Evolutionary conservation across 2,113 vertebrate genomes (phyloP), one percentile per base, ranked within the genome.

Genomic region (Odontophorus gujanensis): DNA sequence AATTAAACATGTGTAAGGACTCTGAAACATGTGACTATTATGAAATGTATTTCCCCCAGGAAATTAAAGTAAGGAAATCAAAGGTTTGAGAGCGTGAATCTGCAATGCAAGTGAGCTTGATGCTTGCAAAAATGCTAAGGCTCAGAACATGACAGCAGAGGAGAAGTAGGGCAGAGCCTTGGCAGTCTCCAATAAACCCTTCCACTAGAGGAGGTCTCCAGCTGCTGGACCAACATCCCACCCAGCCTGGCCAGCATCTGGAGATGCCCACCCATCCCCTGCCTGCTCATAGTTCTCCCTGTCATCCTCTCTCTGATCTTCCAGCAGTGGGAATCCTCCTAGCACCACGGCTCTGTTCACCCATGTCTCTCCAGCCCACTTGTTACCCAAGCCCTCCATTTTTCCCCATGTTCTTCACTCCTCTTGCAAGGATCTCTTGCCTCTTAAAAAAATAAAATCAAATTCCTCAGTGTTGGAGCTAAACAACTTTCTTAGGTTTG

Each of bases 61-160:
- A 95, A 96, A 95, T 93, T 74, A 91, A 84, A 66, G 65, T 30
- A 45, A 71, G 43, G 79, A 85, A 90, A 83, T 85, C 36, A 57
- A 57, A 90, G 78, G 38, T 62, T 77, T 91, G 28, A 42, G 48
- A 72, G 59, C 0, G 30, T 10, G 15, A 91, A 87, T 79, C 61
- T 93, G 81, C 72, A 40, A 28, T 53, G 51, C 57, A 83, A 86
- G 68, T 57, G 32, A 88, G 26, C 13, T 40, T 53, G 8, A 42
- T 13, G 32, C 43, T 36, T 51, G 15, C 7, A 71, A 45, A 85
- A 30, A 28, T 5, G 32, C 11, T 13, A 7, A 19, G 48, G 30
- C 32, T 85, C 34, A 18, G 73, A 58, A 24, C 36, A 14, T 0
- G 18, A 32, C 8, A 58, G 36, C 1, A 9, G 62, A 83, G 26